Conservation (phyloP, 2,888 invertebrate species). For the Eupithecia insigniata region DNA sequence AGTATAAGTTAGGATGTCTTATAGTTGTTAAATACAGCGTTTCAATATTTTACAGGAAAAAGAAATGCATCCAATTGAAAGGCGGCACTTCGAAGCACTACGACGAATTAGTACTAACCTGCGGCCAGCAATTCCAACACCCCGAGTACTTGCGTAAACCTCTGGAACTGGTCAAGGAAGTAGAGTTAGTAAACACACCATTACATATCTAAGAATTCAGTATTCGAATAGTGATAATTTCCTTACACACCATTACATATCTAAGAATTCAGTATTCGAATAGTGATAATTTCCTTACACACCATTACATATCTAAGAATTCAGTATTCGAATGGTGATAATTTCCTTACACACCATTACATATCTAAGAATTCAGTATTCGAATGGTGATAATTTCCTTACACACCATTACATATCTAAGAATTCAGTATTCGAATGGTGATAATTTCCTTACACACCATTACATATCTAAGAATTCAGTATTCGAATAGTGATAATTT, state of each 20-base stretch:
- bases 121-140: constrained; percentile 84
- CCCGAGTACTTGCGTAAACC: constrained; percentile 74
- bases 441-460: not conserved
- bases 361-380: not conserved
- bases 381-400: not conserved
- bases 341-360: not conserved
- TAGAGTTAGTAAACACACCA: constrained; percentile 57
- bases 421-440: not conserved
- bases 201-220: not conserved
- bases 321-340: not conserved
- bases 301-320: not conserved
- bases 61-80: constrained; percentile 84
- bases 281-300: not conserved
- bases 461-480: not conserved
- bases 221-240: not conserved
- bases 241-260: not conserved
- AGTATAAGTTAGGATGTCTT: too few relatives aligned
- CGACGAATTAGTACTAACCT: constrained; percentile 83
- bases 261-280: not conserved
- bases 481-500: not conserved
- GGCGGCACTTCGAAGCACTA: constrained; percentile 77
- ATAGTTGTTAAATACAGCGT: not conserved
- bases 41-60: constrained; percentile 65
- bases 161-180: constrained; percentile 60
- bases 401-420: not conserved